phyloP scores from a whole-genome alignment of 1,140 invertebrate genomes.

The Oedothorax gibbosus region DNA sequence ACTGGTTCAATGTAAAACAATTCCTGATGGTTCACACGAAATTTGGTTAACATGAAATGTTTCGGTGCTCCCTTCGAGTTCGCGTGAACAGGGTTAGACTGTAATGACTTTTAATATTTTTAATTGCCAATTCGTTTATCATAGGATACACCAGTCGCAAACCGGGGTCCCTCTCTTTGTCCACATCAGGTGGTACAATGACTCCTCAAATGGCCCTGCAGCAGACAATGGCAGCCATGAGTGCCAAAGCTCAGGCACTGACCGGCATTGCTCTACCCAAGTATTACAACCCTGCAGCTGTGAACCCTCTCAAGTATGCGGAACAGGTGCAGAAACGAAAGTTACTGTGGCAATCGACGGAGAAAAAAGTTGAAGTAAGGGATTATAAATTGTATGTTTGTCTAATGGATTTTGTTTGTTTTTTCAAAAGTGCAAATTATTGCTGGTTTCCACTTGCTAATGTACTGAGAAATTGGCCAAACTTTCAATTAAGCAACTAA shows the following conservation, averaged over 20 bases:
- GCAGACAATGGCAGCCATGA: constrained; percentile 61
- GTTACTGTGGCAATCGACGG: constrained; percentile 79
- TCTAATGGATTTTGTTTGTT: background rate
- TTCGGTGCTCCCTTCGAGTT: too few relatives aligned
- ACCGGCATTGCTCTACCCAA: constrained; percentile 69
- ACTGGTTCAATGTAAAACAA: too few relatives aligned
- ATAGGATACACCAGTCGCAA: constrained; percentile 32
- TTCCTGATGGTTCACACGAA: too few relatives aligned
- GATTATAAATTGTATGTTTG: background rate
- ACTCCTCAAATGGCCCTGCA: constrained; percentile 58
- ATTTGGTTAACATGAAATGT: too few relatives aligned
- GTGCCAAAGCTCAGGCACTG: constrained; percentile 59
- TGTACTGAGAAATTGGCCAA: too few relatives aligned
- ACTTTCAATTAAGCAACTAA: too few relatives aligned
- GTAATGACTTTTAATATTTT: too few relatives aligned
- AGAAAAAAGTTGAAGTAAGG: constrained; percentile 73
- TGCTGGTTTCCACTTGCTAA: too few relatives aligned
- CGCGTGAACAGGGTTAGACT: too few relatives aligned
- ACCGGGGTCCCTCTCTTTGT: constrained; percentile 52
- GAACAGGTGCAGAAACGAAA: constrained; percentile 91
- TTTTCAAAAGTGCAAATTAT: background rate
- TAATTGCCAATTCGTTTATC: background rate
- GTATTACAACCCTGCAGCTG: constrained; percentile 85
- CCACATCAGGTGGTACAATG: constrained; percentile 42
- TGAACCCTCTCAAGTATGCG: constrained; percentile 85